Conservation (phyloP, 2,888 invertebrate species). For the Gari tellinella region DNA sequence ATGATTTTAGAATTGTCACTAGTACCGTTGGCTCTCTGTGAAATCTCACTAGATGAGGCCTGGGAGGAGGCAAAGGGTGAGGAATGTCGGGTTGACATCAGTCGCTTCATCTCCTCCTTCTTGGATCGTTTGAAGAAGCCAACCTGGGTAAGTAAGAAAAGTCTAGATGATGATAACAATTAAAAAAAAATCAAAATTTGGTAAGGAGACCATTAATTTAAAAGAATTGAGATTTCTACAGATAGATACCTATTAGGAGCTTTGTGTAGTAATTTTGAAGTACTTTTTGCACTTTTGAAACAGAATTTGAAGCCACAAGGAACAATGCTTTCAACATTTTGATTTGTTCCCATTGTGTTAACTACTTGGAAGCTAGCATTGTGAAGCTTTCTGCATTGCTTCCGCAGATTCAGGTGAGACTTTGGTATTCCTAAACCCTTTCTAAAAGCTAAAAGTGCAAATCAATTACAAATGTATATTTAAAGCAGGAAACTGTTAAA, state of each 20-base stretch:
- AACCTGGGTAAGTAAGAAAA: constrained; percentile 32
- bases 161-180: not conserved
- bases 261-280: too few species aligned
- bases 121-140: constrained; percentile 58
- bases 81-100: constrained; percentile 35
- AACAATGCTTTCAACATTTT: too few species aligned
- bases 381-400: too few species aligned
- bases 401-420: too few species aligned
- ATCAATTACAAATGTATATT: too few species aligned
- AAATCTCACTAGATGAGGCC: constrained; percentile 1
- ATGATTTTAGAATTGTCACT: constrained; percentile 39
- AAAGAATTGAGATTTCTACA: not conserved
- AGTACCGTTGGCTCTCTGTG: constrained; percentile 24
- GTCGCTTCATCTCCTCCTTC: constrained; percentile 53
- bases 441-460: too few species aligned
- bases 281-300: too few species aligned
- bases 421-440: too few species aligned
- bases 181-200: not conserved
- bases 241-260: not conserved
- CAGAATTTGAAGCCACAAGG: too few species aligned
- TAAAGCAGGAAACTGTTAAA: too few species aligned
- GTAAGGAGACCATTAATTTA: not conserved
- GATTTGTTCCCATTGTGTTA: too few species aligned
- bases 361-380: too few species aligned
- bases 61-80: constrained; percentile 23